Conservation (phyloP, 92 coral and sea anemone genomes). For the Zoanthus sociatus region DNA sequence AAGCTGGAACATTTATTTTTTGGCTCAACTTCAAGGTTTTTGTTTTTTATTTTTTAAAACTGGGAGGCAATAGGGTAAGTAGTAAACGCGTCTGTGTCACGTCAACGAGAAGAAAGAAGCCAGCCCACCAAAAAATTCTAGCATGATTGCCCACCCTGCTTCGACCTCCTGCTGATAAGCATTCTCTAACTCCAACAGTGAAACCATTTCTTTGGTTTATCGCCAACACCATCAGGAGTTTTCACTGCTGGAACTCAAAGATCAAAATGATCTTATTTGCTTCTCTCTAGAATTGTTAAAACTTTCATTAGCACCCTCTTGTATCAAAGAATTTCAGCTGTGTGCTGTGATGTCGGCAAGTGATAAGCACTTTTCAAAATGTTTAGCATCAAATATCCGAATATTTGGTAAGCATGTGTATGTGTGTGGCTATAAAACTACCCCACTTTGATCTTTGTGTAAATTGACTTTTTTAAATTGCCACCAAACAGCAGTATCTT, state of each 20-base stretch:
- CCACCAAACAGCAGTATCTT: neutral
- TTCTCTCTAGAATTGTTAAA: slow-evolving; percentile 7
- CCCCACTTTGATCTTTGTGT: neutral
- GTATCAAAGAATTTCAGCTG: neutral
- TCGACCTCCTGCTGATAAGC: neutral
- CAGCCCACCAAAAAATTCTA: too few species aligned
- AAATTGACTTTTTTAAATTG: neutral
- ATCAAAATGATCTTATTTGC: slow-evolving; percentile 2
- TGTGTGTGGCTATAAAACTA: neutral
- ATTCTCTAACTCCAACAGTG: neutral
- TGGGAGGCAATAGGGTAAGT: too few species aligned
- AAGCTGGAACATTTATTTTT: too few species aligned
- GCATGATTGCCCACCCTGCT: neutral
- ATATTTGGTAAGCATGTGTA: neutral
- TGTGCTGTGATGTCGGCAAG: neutral
- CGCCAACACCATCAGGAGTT: slow-evolving; percentile 1
- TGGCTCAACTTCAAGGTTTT: too few species aligned
- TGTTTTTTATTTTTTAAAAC: too few species aligned
- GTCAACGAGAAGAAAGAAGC: too few species aligned
- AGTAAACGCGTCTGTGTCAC: too few species aligned
- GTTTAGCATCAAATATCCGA: neutral
- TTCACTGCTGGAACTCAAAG: slow-evolving; percentile 23
- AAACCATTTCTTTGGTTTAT: neutral
- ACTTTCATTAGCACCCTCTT: slow-evolving; percentile 22
- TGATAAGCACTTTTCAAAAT: neutral